Evolutionary conservation across 2,888 invertebrate species (phyloP).

Genomic region (Capitulum mitella): DNA sequence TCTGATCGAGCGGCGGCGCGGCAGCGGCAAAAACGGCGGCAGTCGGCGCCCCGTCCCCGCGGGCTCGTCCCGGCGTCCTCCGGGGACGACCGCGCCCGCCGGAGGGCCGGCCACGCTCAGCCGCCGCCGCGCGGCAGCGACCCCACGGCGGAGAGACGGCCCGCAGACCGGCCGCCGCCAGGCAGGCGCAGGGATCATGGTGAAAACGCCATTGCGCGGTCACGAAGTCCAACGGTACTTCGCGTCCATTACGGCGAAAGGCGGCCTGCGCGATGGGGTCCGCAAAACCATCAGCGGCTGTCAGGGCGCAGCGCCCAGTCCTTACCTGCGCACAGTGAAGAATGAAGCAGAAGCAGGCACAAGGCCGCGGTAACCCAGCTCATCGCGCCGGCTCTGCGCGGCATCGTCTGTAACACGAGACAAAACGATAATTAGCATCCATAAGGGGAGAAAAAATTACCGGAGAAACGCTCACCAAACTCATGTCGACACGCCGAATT

Average conservation of each 20-base stretch:
- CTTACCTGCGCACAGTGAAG: not conserved
- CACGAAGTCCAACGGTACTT: too few relatives aligned
- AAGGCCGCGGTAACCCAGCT: not conserved
- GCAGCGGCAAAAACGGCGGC: not conserved
- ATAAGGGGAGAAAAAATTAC: not conserved
- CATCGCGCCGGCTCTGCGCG: not conserved
- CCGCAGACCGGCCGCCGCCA: too few relatives aligned
- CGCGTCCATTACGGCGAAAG: too few relatives aligned
- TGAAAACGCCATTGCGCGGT: too few relatives aligned
- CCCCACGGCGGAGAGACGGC: too few relatives aligned
- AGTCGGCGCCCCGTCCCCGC: not conserved
- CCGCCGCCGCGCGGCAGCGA: too few relatives aligned
- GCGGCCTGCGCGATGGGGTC: too few relatives aligned
- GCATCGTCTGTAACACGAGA: slow-evolving; percentile 9
- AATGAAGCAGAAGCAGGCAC: not conserved
- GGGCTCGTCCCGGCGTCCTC: too few relatives aligned
- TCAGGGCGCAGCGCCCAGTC: not conserved
- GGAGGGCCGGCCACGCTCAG: too few relatives aligned
- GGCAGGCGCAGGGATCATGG: too few relatives aligned
- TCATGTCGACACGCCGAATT: not conserved
- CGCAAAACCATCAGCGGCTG: too few relatives aligned
- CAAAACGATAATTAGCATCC: not conserved
- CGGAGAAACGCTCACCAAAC: not conserved
- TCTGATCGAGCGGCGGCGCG: not conserved
- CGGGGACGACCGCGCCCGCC: too few relatives aligned